phyloP scores from a whole-genome alignment of 2,113 vertebrate genomes.

The Hemiscyllium ocellatum region DNA sequence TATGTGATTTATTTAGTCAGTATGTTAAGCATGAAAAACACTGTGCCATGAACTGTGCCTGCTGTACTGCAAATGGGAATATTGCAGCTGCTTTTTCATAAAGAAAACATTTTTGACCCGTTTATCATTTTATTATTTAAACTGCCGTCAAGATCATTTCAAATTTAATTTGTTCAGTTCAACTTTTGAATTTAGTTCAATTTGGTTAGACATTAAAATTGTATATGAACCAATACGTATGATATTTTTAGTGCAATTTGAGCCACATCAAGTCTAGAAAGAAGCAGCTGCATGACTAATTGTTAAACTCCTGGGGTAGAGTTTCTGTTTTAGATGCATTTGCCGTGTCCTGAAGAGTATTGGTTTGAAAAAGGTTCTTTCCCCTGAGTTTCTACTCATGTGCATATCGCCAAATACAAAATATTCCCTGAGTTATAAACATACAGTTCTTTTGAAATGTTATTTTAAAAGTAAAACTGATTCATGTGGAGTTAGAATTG shows the following conservation, averaged over 20 bases:
- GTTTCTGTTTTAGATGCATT: not conserved
- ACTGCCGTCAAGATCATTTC: not conserved
- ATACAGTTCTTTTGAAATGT: not conserved
- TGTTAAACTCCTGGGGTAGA: not conserved
- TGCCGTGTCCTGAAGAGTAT: not conserved
- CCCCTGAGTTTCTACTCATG: not conserved
- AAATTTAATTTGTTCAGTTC: not conserved
- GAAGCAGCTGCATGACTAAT: not conserved
- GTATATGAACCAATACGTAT: too few relatives aligned
- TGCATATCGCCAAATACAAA: not conserved
- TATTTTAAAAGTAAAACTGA: not conserved
- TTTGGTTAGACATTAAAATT: not conserved
- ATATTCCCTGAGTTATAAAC: not conserved
- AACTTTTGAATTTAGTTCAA: not conserved
- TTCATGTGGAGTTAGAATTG: not conserved
- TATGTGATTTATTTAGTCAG: not conserved
- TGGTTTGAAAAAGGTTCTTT: not conserved
- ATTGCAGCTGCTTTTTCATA: not conserved
- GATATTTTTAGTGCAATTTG: not conserved
- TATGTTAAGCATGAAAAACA: not conserved
- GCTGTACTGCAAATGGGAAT: not conserved
- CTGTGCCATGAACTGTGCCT: not conserved
- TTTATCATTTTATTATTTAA: not conserved
- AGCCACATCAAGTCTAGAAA: not conserved
- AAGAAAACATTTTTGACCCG: not conserved